phyloP scores from a whole-genome alignment of 2,888 invertebrate species.

The Metallyticus violacea region DNA sequence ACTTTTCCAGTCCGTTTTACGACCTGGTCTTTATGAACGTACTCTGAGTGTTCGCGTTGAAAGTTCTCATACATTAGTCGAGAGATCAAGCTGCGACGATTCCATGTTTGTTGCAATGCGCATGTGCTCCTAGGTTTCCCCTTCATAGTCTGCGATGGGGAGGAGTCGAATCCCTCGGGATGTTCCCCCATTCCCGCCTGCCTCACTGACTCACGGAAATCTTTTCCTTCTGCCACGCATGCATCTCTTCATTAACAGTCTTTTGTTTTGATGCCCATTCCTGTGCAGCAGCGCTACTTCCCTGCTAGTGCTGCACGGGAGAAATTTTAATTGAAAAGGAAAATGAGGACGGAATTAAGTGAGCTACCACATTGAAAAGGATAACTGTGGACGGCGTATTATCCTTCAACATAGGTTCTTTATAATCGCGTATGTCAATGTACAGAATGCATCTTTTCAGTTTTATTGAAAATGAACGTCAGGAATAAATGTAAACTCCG shows the following conservation, averaged over 20 bases:
- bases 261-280: neutral
- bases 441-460: neutral
- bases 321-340: neutral
- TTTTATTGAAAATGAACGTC: no score
- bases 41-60: neutral
- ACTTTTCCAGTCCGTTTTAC: neutral
- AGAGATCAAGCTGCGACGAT: neutral
- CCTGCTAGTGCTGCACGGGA: neutral
- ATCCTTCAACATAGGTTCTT: neutral
- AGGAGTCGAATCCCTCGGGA: constrained; percentile 22
- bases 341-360: neutral
- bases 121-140: neutral
- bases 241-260: neutral
- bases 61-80: neutral
- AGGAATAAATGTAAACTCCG: neutral
- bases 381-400: neutral
- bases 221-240: neutral
- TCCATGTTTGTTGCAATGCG: neutral
- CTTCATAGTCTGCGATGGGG: constrained; percentile 11
- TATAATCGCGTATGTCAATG: neutral
- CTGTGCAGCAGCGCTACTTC: neutral
- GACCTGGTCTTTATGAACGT: neutral
- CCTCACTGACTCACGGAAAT: constrained; percentile 18
- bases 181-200: constrained; percentile 12
- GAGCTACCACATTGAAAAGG: neutral